Percentiles rank a stretch among this genome's conserved stretches.
phyloP scores from a whole-genome alignment of 2,888 invertebrate species.

The Cartodere bifasciata region DNA sequence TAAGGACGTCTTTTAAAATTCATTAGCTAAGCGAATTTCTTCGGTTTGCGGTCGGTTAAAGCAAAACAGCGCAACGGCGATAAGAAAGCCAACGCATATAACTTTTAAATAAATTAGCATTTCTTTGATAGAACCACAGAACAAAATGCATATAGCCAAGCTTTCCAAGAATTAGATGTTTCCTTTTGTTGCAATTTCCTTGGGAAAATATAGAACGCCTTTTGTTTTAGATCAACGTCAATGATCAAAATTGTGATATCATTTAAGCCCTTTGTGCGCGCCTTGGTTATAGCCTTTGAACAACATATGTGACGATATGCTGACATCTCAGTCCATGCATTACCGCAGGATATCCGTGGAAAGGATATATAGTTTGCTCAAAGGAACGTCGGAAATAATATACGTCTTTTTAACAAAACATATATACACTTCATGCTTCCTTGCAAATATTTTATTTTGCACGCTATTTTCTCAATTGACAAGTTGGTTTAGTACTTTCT shows the following conservation, averaged over 20 bases:
- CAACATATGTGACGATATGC: conserved; percentile 17
- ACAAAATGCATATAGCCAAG: conserved; percentile 5
- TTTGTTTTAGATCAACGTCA: conserved; percentile 17
- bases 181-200: conserved; percentile 5
- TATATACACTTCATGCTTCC: too few species aligned
- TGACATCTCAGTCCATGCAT: conserved; percentile 20
- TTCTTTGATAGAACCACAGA: conserved; percentile 18
- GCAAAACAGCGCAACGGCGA: conserved; percentile 12
- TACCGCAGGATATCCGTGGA: conserved; percentile 22
- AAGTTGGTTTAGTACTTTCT: too few species aligned
- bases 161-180: not conserved
- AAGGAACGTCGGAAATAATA: conserved; percentile 17
- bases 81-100: conserved; percentile 14
- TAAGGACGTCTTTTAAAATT: too few species aligned
- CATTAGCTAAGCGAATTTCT: too few species aligned
- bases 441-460: too few species aligned
- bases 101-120: conserved; percentile 24
- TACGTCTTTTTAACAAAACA: too few species aligned
- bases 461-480: too few species aligned
- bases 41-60: too few species aligned
- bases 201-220: conserved; percentile 17
- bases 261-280: conserved; percentile 25
- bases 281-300: conserved; percentile 15
- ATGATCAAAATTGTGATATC: conserved; percentile 20
- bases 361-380: conserved; percentile 14